A percentile compares a stretch with the other conserved stretches of the same genome.
These are phyloP conservation scores for Neotoxoptera formosana DNA, from an alignment of 1,140 invertebrate species.

Conservation along the genomic window DNA sequence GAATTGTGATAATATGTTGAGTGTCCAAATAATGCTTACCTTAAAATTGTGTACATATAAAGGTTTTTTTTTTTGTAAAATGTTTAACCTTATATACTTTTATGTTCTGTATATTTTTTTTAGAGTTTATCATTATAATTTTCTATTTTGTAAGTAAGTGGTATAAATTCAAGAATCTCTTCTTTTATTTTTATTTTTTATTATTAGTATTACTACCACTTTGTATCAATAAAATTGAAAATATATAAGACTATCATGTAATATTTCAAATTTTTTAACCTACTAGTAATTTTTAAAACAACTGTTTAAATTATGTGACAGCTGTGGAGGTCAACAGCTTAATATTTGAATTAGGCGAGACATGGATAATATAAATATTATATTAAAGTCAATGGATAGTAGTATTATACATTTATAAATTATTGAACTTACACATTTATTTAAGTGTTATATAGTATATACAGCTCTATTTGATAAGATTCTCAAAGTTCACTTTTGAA, in stretches of 20 bases:
- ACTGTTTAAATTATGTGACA: not conserved
- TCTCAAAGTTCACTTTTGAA: too few species aligned
- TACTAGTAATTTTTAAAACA: not conserved
- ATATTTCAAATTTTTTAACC: not conserved
- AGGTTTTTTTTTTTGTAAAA: slow-evolving; percentile 20
- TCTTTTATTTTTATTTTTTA: not conserved
- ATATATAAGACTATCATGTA: not conserved
- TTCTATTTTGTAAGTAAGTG: not conserved
- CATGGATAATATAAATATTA: not conserved
- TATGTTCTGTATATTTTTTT: slow-evolving; percentile 43
- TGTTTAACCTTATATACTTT: slow-evolving; percentile 41
- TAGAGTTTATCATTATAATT: slow-evolving; percentile 40
- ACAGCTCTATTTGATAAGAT: not conserved
- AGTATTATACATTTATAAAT: not conserved
- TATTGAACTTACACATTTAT: not conserved
- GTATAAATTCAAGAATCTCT: not conserved
- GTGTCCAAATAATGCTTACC: slow-evolving; percentile 7
- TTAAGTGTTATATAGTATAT: not conserved
- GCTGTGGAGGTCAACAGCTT: not conserved
- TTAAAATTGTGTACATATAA: slow-evolving; percentile 32
- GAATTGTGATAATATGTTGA: slow-evolving; percentile 34
- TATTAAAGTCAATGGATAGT: not conserved
- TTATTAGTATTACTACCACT: not conserved
- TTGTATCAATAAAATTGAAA: not conserved
- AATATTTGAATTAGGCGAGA: not conserved